Percentiles rank a stretch among this genome's conserved stretches.
phyloP scores from a whole-genome alignment of 2,113 vertebrate genomes.

The Misgurnus anguillicaudatus region DNA sequence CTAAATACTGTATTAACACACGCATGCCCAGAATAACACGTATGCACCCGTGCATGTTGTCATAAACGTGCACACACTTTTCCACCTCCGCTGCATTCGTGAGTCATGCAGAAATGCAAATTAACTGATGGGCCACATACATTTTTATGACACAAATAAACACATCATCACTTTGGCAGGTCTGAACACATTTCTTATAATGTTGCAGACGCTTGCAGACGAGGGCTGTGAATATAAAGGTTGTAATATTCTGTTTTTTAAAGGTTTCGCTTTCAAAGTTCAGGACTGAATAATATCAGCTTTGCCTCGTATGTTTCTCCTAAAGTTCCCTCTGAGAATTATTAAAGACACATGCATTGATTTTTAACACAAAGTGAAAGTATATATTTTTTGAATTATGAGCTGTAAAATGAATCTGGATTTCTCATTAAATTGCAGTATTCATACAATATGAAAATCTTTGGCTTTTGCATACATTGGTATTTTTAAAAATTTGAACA shows the following conservation, averaged over 20 bases:
- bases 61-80: slow-evolving; percentile 51
- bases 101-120: slow-evolving; percentile 60
- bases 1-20: background rate
- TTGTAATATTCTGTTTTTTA: background rate
- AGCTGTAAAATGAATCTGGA: background rate
- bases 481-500: no score
- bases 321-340: background rate
- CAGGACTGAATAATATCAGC: background rate
- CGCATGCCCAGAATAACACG: background rate
- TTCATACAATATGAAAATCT: no score
- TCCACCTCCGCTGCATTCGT: slow-evolving; percentile 50
- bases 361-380: background rate
- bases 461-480: no score
- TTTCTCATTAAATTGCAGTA: no score
- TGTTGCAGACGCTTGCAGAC: background rate
- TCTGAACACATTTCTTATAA: slow-evolving; percentile 8
- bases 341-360: no score
- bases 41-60: background rate
- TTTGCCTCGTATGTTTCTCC: background rate
- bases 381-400: background rate
- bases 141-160: slow-evolving; percentile 57
- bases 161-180: slow-evolving; percentile 56
- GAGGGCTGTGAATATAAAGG: background rate
- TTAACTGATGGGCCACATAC: slow-evolving; percentile 57
- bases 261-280: background rate